A percentile compares a stretch with the other conserved stretches of the same genome.
Evolutionary conservation across 1,140 invertebrate species (phyloP).

Genomic region (Papilio helenus): DNA sequence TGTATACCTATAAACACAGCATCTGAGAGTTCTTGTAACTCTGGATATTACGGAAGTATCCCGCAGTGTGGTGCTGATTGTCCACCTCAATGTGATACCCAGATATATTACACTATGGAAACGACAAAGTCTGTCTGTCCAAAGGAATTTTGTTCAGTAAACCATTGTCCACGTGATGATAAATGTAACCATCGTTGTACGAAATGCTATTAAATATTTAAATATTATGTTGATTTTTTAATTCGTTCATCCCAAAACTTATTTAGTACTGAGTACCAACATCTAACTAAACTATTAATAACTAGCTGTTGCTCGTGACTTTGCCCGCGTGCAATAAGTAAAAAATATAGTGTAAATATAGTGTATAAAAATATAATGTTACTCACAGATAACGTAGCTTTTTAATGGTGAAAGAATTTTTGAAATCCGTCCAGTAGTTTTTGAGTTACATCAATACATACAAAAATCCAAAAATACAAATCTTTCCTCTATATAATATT

Average conservation of each 20-base stretch:
- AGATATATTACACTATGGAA: conserved; percentile 37
- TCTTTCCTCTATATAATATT: too few relatives aligned
- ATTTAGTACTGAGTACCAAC: not conserved
- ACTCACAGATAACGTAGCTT: too few relatives aligned
- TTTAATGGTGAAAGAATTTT: too few relatives aligned
- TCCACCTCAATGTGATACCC: conserved; percentile 26
- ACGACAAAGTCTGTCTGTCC: not conserved
- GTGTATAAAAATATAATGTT: too few relatives aligned
- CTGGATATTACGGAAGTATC: conserved; percentile 21
- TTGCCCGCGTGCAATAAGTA: too few relatives aligned
- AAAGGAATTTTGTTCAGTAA: conserved; percentile 11
- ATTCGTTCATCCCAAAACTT: not conserved
- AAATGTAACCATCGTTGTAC: conserved; percentile 11
- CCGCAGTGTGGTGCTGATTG: not conserved
- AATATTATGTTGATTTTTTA: not conserved
- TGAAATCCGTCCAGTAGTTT: too few relatives aligned
- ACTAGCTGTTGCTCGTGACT: too few relatives aligned
- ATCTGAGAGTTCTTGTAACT: conserved; percentile 40
- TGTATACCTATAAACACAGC: conserved; percentile 48
- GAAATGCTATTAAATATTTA: not conserved
- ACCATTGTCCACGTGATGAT: conserved; percentile 10
- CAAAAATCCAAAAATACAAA: too few relatives aligned
- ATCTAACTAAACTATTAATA: too few relatives aligned
- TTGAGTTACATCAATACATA: too few relatives aligned
- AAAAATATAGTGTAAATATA: too few relatives aligned